Base-by-base conservation (phyloP, 2,113 vertebrate species). In the Natator depressus region DNA sequence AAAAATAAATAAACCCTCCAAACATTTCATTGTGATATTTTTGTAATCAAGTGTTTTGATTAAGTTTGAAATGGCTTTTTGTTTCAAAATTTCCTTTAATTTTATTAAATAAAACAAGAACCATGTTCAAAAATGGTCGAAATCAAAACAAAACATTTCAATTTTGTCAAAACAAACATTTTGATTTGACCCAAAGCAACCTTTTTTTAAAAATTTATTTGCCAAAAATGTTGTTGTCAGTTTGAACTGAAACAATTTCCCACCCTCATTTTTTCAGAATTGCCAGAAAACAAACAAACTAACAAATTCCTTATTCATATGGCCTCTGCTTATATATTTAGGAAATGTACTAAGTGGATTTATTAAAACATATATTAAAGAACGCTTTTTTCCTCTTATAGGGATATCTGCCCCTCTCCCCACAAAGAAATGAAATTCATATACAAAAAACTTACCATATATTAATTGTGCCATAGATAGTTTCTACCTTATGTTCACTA, bases 351-450 rank as follows among this genome's bases (percentile, higher is more conserved):
- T 76, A 76, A 27, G 42, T 38, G 14, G 38, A 46, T 46, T 42
- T 76, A 46, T 76, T 46, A 76, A 76, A 75, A 76, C 24, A 25
- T 46, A n/a, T 22, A 50, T 51, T 49, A 85, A 87, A 51, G 31
- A 50, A 14, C 25, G 29, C 93, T 89, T 91, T 89, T 53, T 59
- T 97, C 95, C 92, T 93, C 85, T 94, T 55, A 79, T 29, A 93
- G 76, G 72, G 88, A 91, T 91, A 50, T 24, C 47, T 8, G 59
- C 10, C 31, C 47, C 79, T 55, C 19, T 93, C 84, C 91, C 86
- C 75, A 81, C 2, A 9, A 91, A 82, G 89, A 91, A 97, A 90
- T 38, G 38, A 87, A 93, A 94, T 42, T 19, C 0, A 35, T 59
- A 53, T 7, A 62, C 35, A n/a, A 95, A 96, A 95, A 57, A 49